Conservation (phyloP, 2,888 invertebrate species). For the Protophormia terraenovae region DNA sequence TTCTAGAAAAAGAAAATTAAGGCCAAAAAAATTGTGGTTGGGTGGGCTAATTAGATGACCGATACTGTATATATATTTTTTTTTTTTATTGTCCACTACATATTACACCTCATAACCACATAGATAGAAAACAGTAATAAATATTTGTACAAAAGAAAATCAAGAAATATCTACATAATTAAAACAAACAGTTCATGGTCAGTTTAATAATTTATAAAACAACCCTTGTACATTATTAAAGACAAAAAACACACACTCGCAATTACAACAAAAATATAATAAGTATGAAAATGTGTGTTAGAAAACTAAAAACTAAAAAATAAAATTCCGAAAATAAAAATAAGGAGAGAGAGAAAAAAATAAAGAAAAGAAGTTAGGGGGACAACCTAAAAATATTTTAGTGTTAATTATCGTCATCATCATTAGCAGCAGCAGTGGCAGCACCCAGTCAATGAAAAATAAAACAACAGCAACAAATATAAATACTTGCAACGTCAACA, state of each 20-base stretch:
- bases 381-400: conserved; percentile 8
- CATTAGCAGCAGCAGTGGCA: neutral
- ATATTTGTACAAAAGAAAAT: neutral
- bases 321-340: neutral
- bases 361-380: neutral
- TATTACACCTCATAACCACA: neutral
- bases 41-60: too few relatives aligned
- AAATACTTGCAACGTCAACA: neutral
- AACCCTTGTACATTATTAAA: neutral
- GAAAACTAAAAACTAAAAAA: neutral
- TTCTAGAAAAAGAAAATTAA: too few relatives aligned
- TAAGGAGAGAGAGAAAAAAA: neutral
- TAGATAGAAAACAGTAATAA: neutral
- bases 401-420: conserved; percentile 19
- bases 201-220: conserved; percentile 20
- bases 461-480: neutral
- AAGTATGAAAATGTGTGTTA: neutral
- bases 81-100: neutral
- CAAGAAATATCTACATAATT: neutral
- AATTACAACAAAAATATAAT: neutral
- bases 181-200: conserved; percentile 34
- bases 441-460: conserved; percentile 30
- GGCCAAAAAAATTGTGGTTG: too few relatives aligned
- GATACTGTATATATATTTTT: neutral
- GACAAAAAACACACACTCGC: neutral